Base-by-base conservation (phyloP, 2,888 invertebrate species). In the Perizoma flavofasciatum region DNA sequence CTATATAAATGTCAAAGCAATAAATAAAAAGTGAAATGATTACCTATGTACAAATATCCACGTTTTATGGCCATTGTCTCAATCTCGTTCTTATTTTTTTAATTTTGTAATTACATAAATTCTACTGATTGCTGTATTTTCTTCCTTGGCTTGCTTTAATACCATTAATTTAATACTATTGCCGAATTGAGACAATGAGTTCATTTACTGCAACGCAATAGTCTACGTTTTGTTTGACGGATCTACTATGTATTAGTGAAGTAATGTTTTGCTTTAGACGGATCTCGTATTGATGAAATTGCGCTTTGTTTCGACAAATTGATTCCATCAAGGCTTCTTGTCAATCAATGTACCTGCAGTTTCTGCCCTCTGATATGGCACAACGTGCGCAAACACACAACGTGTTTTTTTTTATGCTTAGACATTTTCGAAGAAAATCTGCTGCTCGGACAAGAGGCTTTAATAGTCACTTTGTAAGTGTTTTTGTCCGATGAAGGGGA, bases 151-250 rank as follows among this genome's bases (percentile, higher is more conserved):
- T 22, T 22, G 10, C 41, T 45, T 37, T 45, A 61, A 66, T 63
- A 73, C 77, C 78, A 88, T 84, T 82, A 85, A 61, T 61, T 46
- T 59, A 48, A 61, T 73, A 67, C 22, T 70, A 70, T 65, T 74
- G 65, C 72, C 70, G 68, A 62, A 64, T 68, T 64, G 74, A 88
- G 81, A 89, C 89, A 89, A 89, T 85, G 83, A 85, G 77, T 82
- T 85, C 83, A 84, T 85, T 85, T 81, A 77, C 70, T 63, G 79
- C 70, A 79, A 82, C 61, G 59, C 47, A 60, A 52, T n/a, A 10
- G 74, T 77, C n/a, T 33, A 46, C 32, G 66, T 61, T 56, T 61
- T 59, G 45, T 49, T 53, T 52, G n/a, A 52, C 5, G 35, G 11
- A 51, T 51, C 41, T 66, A 56, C 22, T 49, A n/a, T 43, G 22